Evolutionary conservation across 1,140 invertebrate genomes (phyloP), one percentile per base, ranked within the genome.

Genomic region (Ylistrum balloti): DNA sequence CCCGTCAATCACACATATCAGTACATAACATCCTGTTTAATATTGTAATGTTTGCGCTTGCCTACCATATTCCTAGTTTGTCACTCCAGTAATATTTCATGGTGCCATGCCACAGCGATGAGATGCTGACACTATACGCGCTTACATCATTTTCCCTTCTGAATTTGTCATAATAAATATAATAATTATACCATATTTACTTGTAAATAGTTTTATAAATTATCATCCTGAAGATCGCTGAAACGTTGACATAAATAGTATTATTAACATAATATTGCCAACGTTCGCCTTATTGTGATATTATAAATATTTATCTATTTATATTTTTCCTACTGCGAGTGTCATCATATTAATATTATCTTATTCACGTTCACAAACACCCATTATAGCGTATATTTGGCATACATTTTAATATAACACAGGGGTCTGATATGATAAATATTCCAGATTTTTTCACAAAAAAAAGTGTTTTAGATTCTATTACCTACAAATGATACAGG

Each of bases 291-390:
- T n/a, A 74, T 74, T 74, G 28, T 28, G 28, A 28, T 22, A 74
- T 74, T 74, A 74, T 74, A 28, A 74, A 74, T 74, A 74, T 45
- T 9, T 45, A 45, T 74, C 11, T 74, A 74, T 74, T 74, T 74
- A n/a, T n/a, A 28, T 74, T 28, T 74, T 28, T 17, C 56, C 28
- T 28, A 74, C 56, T 28, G 56, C n/a, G 28, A 74, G 56, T 74
- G 56, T 74, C 56, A 74, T 45, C 20, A 45, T 28, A 74, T 74
- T 74, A 74, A 74, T 74, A 1, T 74, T 74, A 11, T 1, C 3
- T 28, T 22, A 74, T 74, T n/a, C 56, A 28, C 11, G 13, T 28
- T 74, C 56, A 20, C 17, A 74, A 74, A 5, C 28, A 74, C 1
- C n/a, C n/a, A 22, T 0, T 74, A 28, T 74, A 17, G 17, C 56